A percentile compares a stretch with the other conserved stretches of the same genome.
Conservation (phyloP, 2,888 invertebrate species). For the Acrocera orbiculus region DNA sequence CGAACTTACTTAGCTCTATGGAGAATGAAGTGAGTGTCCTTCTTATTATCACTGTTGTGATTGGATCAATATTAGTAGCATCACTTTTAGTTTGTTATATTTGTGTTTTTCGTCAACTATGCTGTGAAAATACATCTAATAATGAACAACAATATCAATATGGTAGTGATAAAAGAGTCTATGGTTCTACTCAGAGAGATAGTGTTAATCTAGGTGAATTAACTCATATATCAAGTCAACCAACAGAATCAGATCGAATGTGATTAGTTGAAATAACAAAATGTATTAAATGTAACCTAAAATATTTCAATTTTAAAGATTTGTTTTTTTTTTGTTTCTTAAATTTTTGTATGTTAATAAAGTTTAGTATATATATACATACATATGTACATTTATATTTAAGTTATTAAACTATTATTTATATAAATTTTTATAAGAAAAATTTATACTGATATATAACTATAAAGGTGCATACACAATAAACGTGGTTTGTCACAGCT, state of each 20-base stretch:
- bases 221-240: constrained; percentile 40
- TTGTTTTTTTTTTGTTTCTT: too few species aligned
- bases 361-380: too few species aligned
- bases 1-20: too few species aligned
- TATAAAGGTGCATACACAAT: too few species aligned
- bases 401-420: too few species aligned
- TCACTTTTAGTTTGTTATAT: constrained; percentile 48
- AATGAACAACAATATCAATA: constrained; percentile 14
- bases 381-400: too few species aligned
- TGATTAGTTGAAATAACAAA: constrained; percentile 17
- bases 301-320: too few species aligned
- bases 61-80: constrained; percentile 41
- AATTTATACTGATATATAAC: too few species aligned
- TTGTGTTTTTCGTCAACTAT: constrained; percentile 44
- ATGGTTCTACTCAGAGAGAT: constrained; percentile 25
- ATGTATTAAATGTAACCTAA: too few species aligned
- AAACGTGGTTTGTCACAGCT: too few species aligned
- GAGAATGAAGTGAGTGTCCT: constrained; percentile 41
- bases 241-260: constrained; percentile 40
- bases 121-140: constrained; percentile 36
- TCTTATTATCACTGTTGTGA: constrained; percentile 39
- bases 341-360: too few species aligned
- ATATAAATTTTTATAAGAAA: too few species aligned
- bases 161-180: constrained; percentile 9
- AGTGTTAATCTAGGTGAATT: constrained; percentile 43